These are phyloP conservation scores for Nowickia ferox DNA, from an alignment of 2,888 invertebrate species.

Conservation along the genomic window DNA sequence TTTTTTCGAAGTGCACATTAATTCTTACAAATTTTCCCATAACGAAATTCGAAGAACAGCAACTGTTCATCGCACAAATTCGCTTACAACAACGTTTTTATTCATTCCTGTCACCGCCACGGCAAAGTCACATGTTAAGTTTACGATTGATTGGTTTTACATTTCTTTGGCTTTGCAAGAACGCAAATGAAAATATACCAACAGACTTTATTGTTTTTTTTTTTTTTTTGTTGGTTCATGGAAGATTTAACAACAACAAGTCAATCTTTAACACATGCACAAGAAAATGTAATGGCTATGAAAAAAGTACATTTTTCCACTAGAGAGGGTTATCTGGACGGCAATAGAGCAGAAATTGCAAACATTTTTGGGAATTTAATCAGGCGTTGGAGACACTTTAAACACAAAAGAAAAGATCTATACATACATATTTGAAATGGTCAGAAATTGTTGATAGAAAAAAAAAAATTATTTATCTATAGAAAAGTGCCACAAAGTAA, in stretches of 20 bases:
- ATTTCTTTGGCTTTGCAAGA: background rate
- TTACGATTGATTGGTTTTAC: conserved; percentile 5
- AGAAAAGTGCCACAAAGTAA: too few relatives aligned
- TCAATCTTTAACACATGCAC: background rate
- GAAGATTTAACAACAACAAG: background rate
- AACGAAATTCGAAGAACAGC: background rate
- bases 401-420: too few relatives aligned
- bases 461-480: too few relatives aligned
- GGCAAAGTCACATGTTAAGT: background rate
- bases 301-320: background rate
- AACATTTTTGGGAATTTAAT: too few relatives aligned
- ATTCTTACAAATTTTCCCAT: background rate
- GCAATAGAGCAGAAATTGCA: background rate
- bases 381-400: too few relatives aligned
- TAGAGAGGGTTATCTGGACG: background rate
- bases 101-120: background rate
- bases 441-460: too few relatives aligned
- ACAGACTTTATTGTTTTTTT: background rate
- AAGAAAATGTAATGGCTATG: background rate
- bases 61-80: background rate
- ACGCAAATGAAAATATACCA: background rate
- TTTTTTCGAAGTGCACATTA: background rate
- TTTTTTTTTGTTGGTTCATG: background rate
- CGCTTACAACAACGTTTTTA: background rate
- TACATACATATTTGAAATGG: too few relatives aligned